Evolutionary conservation across 2,888 invertebrate species (phyloP).

Genomic region (Rutpela maculata): DNA sequence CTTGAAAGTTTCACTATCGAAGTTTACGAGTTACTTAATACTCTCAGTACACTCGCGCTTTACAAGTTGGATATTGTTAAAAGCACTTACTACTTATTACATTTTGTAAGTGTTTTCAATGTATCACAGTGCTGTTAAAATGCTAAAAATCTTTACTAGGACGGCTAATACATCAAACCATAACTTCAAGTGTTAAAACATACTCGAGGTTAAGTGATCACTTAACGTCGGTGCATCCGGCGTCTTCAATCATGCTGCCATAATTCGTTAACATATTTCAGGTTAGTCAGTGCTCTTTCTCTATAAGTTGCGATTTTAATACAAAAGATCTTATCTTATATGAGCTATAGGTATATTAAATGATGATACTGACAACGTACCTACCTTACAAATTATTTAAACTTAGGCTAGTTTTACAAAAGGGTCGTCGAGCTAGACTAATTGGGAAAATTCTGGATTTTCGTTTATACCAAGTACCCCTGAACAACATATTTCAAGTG

Average conservation of each 20-base stretch:
- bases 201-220: conserved; percentile 2
- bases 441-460: too few species aligned
- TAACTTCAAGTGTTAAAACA: background rate
- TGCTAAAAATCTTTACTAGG: background rate
- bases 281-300: background rate
- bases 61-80: background rate
- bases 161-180: background rate
- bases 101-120: background rate
- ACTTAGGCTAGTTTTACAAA: too few species aligned
- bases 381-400: too few species aligned
- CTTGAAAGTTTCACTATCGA: background rate
- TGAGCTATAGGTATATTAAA: background rate
- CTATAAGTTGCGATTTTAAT: background rate
- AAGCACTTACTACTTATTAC: background rate
- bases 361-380: too few species aligned
- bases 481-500: too few species aligned
- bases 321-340: background rate
- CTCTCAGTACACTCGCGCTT: background rate
- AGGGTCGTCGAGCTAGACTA: too few species aligned
- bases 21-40: background rate
- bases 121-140: background rate
- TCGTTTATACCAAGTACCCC: too few species aligned
- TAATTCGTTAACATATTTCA: background rate
- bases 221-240: conserved; percentile 7
- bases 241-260: background rate